Conservation (phyloP, 2,888 invertebrate genomes). For the Agrochola litura region DNA sequence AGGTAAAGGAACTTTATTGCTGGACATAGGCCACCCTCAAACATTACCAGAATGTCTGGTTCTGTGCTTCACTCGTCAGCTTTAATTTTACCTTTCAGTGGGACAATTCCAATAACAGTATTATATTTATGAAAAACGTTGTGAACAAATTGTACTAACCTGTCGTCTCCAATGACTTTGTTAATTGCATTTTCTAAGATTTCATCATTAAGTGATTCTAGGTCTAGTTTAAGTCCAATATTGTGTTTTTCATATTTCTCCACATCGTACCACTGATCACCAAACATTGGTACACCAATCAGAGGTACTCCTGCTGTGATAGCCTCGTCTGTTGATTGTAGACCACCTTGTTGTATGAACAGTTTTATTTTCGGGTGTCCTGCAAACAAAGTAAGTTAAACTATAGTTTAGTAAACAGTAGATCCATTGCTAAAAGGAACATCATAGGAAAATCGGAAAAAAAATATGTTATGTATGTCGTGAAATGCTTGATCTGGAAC, state of each 20-base stretch:
- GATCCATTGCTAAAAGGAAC: not conserved
- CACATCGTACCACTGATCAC: conserved; percentile 76
- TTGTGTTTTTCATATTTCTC: conserved; percentile 49
- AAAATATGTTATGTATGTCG: not conserved
- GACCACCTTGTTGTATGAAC: conserved; percentile 81
- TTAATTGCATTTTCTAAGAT: conserved; percentile 23
- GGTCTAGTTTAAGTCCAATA: conserved; percentile 37
- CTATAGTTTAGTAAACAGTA: not conserved
- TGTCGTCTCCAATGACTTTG: conserved; percentile 19
- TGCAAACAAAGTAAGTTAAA: not conserved
- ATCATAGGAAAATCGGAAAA: not conserved
- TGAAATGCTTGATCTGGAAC: not conserved
- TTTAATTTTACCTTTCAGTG: not conserved
- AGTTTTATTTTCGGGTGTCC: conserved; percentile 71
- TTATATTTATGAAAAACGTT: not conserved
- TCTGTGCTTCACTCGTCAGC: not conserved
- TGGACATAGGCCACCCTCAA: not conserved
- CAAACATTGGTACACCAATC: conserved; percentile 77
- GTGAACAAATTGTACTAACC: conserved; percentile 9
- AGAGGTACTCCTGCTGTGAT: conserved; percentile 71
- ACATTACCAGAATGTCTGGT: not conserved
- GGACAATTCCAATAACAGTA: not conserved
- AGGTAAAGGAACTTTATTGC: not conserved
- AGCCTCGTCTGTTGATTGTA: conserved; percentile 76
- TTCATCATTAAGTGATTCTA: conserved; percentile 25